These are phyloP conservation scores for Zalophus californianus DNA, from an alignment of 2,797 vertebrate genomes.

Conservation along the genomic window DNA sequence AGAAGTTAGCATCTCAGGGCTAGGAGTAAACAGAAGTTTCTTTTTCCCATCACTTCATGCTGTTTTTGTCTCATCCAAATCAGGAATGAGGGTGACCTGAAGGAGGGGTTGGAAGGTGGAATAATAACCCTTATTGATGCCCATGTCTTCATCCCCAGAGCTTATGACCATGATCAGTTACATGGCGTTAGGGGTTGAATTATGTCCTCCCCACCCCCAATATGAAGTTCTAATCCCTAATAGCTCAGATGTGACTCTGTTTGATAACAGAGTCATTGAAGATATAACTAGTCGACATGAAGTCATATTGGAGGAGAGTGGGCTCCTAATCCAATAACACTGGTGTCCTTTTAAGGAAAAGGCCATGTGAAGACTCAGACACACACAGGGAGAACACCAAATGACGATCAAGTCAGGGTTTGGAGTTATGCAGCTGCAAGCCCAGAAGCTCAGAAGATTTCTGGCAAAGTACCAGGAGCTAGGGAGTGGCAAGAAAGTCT, in stretches of 20 bases:
- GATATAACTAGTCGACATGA: neutral
- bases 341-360: neutral
- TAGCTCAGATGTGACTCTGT: neutral
- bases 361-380: neutral
- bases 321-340: neutral
- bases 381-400: accelerated
- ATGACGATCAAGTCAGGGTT: neutral
- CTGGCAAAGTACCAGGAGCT: accelerated
- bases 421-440: neutral
- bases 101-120: neutral
- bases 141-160: neutral
- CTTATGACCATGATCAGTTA: neutral
- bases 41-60: neutral
- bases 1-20: neutral
- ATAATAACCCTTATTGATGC: neutral
- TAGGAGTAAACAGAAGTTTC: neutral
- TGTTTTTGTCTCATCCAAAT: neutral
- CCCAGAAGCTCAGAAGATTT: neutral
- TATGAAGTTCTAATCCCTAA: neutral
- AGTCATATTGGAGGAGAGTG: neutral
- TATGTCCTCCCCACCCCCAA: neutral
- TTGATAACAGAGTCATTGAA: neutral
- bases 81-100: neutral
- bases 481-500: neutral
- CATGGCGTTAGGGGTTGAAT: neutral